phyloP scores from a whole-genome alignment of 2,113 vertebrate genomes.

The Chaetodon trifascialis region DNA sequence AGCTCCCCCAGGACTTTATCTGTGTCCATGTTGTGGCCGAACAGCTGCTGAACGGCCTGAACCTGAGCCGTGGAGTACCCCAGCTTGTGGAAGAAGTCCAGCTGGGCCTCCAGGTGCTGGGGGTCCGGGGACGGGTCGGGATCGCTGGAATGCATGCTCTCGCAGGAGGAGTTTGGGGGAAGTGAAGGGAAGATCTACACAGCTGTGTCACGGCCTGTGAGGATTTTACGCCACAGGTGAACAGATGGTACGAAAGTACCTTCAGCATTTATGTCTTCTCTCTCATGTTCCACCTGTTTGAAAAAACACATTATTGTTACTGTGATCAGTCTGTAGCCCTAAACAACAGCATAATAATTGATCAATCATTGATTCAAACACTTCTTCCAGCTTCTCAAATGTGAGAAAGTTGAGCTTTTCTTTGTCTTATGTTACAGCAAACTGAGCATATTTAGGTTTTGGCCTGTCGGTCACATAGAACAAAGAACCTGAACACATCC shows the following conservation, averaged over 20 bases:
- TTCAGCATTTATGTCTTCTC: conserved; percentile 74
- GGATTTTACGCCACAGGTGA: conserved; percentile 63
- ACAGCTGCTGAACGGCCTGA: conserved; percentile 85
- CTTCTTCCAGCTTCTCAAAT: neutral
- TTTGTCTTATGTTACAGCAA: neutral
- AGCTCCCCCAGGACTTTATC: conserved; percentile 92
- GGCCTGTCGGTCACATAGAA: neutral
- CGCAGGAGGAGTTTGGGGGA: neutral
- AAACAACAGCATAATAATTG: neutral
- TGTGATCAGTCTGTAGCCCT: neutral
- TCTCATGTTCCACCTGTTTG: conserved; percentile 34
- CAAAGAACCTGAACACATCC: neutral
- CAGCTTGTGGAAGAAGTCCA: conserved; percentile 94
- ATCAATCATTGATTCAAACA: neutral
- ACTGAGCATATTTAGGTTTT: neutral
- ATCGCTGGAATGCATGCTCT: conserved; percentile 60
- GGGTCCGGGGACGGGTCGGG: neutral
- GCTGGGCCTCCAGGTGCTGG: conserved; percentile 78
- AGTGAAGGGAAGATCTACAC: conserved; percentile 54
- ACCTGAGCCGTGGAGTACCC: conserved; percentile 91
- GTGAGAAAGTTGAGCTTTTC: neutral
- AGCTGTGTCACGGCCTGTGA: conserved; percentile 5
- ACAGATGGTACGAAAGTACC: conserved; percentile 48
- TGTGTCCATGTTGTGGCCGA: conserved; percentile 87
- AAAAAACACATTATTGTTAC: neutral